phyloP scores from a whole-genome alignment of 2,888 invertebrate species.

The Philhelius pedissequus region DNA sequence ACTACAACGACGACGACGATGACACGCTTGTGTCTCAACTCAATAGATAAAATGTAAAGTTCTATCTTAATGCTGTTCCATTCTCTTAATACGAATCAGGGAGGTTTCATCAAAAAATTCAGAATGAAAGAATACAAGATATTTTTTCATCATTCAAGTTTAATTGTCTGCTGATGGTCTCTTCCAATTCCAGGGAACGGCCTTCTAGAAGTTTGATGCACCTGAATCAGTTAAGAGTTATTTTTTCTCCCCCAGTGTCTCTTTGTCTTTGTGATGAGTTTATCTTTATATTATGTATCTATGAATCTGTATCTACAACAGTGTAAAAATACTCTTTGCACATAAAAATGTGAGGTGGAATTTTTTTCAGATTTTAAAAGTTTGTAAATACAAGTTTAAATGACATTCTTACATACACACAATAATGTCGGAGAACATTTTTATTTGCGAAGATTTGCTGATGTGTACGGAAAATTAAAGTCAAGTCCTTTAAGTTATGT shows the following conservation, averaged over 20 bases:
- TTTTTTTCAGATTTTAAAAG: slow-evolving; percentile 7
- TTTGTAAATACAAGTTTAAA: slow-evolving; percentile 50
- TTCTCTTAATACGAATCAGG: slow-evolving; percentile 49
- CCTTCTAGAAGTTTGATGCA: slow-evolving; percentile 18
- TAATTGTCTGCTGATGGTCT: slow-evolving; percentile 43
- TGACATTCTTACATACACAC: slow-evolving; percentile 51
- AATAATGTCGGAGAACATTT: background rate
- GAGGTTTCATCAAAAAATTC: background rate
- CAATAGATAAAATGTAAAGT: background rate
- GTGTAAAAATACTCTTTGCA: background rate
- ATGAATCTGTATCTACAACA: background rate
- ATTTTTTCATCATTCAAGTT: slow-evolving; percentile 27
- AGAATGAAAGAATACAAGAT: slow-evolving; percentile 5
- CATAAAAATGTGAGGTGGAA: background rate
- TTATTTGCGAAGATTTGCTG: background rate
- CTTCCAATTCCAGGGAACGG: background rate
- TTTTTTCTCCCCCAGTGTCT: background rate
- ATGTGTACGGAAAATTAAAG: background rate
- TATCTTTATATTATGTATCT: background rate
- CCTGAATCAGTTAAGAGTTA: slow-evolving; percentile 32
- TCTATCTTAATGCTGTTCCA: background rate
- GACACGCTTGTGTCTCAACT: background rate
- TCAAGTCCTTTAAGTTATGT: background rate
- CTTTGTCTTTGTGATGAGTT: slow-evolving; percentile 26
- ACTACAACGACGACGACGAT: background rate